A percentile compares a stretch with the other conserved stretches of the same genome.
These are phyloP conservation scores for Scleropages formosus DNA, from an alignment of 2,797 vertebrate genomes.

Conservation along the genomic window DNA sequence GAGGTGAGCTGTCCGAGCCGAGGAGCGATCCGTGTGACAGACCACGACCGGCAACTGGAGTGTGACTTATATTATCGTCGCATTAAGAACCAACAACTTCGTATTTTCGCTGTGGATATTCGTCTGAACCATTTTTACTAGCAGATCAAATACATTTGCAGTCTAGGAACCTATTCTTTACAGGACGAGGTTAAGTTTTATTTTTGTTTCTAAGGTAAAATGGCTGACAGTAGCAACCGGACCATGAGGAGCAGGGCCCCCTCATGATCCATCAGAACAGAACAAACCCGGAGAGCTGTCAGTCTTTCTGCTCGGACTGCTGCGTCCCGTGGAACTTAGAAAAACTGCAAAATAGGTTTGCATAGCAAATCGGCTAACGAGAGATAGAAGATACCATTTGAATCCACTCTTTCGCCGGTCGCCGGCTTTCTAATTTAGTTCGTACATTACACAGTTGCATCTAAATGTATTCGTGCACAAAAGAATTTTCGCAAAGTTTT, in stretches of 20 bases:
- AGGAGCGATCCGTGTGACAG: conserved; percentile 13
- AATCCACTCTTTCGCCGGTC: no score
- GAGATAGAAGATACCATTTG: no score
- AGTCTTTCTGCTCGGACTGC: not conserved
- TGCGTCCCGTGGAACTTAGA: no score
- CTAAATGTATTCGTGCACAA: no score
- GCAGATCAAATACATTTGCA: conserved; percentile 8
- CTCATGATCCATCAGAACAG: not conserved
- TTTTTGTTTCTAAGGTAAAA: conserved; percentile 41
- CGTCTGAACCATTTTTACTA: not conserved
- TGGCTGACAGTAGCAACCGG: conserved; percentile 47
- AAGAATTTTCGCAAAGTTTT: no score
- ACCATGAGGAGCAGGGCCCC: conserved; percentile 24
- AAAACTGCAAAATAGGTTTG: no score
- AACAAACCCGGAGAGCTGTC: conserved; percentile 11
- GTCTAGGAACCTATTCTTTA: conserved; percentile 29
- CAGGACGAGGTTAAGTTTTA: conserved; percentile 32
- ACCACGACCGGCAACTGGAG: not conserved
- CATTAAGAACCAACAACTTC: not conserved
- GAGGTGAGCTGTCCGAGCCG: conserved; percentile 23
- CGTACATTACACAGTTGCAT: no score
- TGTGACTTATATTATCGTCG: not conserved
- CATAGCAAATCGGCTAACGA: no score
- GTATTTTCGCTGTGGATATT: not conserved
- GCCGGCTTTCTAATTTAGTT: no score